These are phyloP conservation scores for Danaus chrysippus DNA, from an alignment of 2,888 invertebrate genomes.

Conservation along the genomic window DNA sequence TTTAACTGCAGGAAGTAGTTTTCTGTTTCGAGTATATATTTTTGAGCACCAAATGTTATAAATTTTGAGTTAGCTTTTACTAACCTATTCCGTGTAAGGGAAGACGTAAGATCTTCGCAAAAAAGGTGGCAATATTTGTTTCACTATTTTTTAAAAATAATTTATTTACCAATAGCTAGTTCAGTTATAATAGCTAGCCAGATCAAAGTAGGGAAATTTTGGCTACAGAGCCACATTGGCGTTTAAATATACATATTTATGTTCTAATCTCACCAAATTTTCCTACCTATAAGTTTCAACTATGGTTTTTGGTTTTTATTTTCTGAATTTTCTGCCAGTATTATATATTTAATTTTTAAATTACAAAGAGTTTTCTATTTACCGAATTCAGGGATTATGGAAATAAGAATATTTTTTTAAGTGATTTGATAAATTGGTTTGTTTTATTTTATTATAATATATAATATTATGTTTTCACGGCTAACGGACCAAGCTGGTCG, in stretches of 20 bases:
- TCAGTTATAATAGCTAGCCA: slow-evolving; percentile 17
- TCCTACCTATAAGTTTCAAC: not conserved
- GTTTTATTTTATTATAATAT: not conserved
- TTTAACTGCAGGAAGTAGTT: not conserved
- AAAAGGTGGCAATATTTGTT: slow-evolving; percentile 9
- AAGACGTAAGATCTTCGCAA: not conserved
- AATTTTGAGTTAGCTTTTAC: no score
- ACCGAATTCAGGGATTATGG: no score
- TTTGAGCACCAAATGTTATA: no score
- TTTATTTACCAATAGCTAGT: slow-evolving; percentile 27
- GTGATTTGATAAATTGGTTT: not conserved
- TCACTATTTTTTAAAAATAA: slow-evolving; percentile 25
- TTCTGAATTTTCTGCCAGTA: no score
- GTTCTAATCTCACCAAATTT: not conserved
- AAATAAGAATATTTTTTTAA: no score
- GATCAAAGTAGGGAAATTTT: slow-evolving; percentile 9
- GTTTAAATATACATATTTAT: slow-evolving; percentile 1
- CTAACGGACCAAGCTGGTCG: not conserved
- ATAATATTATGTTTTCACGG: not conserved
- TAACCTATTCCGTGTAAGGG: no score
- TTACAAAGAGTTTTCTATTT: no score
- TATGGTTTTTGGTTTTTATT: not conserved
- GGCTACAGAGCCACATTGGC: not conserved
- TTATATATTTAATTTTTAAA: no score
- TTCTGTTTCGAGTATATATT: no score